phyloP scores from a whole-genome alignment of 2,797 vertebrate species.

The Poeciliopsis paucimaculata region DNA sequence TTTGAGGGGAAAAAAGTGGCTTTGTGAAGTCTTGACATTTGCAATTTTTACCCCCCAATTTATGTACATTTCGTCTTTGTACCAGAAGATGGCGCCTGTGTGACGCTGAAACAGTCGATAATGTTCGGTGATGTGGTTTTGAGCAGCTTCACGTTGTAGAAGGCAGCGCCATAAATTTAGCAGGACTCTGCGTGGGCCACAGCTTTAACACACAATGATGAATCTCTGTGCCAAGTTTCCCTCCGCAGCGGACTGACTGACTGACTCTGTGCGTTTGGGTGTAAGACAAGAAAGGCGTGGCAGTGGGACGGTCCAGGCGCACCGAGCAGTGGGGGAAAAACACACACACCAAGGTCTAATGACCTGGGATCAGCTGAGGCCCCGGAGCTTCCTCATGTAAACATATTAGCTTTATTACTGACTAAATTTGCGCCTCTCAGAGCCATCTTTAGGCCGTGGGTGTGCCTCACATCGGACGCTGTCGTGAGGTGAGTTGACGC shows the following conservation, averaged over 20 bases:
- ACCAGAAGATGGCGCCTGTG: constrained; percentile 57
- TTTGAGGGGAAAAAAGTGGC: too few species aligned
- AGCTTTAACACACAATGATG: neutral
- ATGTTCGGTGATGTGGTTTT: constrained; percentile 8
- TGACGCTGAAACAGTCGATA: neutral
- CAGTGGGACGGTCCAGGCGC: constrained; percentile 79
- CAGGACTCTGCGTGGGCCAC: neutral
- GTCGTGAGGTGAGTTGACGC: constrained; percentile 69
- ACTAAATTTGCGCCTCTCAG: constrained; percentile 10
- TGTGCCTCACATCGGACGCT: constrained; percentile 56
- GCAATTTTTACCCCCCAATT: too few species aligned
- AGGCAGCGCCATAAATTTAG: neutral
- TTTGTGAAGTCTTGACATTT: too few species aligned
- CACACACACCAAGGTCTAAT: constrained; percentile 46
- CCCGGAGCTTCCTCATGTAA: constrained; percentile 51
- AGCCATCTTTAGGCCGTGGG: constrained; percentile 47
- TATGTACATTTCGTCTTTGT: too few species aligned
- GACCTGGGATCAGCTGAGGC: constrained; percentile 54
- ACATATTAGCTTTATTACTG: neutral
- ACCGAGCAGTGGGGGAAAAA: constrained; percentile 54
- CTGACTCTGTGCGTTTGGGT: constrained; percentile 7
- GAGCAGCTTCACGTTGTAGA: constrained; percentile 6
- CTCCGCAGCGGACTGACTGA: neutral
- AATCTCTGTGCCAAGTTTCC: neutral
- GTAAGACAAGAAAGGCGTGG: constrained; percentile 78